These are phyloP conservation scores for Rambutsinella grinnellia DNA, from an alignment of 2,888 invertebrate species.

Conservation along the genomic window DNA sequence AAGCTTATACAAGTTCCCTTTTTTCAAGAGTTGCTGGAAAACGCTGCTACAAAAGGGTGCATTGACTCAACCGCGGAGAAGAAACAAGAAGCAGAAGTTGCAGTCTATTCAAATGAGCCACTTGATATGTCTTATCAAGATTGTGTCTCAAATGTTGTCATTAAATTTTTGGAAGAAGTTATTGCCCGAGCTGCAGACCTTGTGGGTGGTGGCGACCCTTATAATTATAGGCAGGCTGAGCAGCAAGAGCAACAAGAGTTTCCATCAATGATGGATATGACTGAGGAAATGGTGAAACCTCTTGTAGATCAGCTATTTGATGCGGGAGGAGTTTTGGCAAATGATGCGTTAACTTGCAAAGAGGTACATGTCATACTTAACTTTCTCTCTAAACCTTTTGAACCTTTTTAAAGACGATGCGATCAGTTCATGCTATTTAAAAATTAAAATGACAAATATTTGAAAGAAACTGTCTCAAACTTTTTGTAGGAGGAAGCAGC, in stretches of 20 bases:
- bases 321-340: conserved; percentile 46
- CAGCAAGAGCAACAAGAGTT: conserved; percentile 13
- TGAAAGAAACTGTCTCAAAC: neutral
- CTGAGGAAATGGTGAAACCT: conserved; percentile 48
- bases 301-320: conserved; percentile 52
- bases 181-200: conserved; percentile 55
- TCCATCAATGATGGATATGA: conserved; percentile 43
- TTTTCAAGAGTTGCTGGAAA: conserved; percentile 39
- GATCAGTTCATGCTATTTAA: neutral
- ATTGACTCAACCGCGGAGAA: conserved; percentile 5
- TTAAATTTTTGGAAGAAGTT: conserved; percentile 56
- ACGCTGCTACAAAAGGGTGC: conserved; percentile 32
- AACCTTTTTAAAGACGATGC: no score
- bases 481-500: conserved; percentile 26
- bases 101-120: neutral
- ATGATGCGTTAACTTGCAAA: conserved; percentile 29
- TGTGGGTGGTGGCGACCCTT: conserved; percentile 60
- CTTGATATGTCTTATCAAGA: neutral
- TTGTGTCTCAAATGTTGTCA: conserved; percentile 29
- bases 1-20: conserved; percentile 44
- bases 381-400: neutral
- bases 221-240: conserved; percentile 10
- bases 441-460: neutral
- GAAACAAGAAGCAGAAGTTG: neutral
- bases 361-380: conserved; percentile 24